A percentile compares a stretch with the other conserved stretches of the same genome.
Conservation (phyloP, 2,888 invertebrate genomes). For the Sipha maydis region DNA sequence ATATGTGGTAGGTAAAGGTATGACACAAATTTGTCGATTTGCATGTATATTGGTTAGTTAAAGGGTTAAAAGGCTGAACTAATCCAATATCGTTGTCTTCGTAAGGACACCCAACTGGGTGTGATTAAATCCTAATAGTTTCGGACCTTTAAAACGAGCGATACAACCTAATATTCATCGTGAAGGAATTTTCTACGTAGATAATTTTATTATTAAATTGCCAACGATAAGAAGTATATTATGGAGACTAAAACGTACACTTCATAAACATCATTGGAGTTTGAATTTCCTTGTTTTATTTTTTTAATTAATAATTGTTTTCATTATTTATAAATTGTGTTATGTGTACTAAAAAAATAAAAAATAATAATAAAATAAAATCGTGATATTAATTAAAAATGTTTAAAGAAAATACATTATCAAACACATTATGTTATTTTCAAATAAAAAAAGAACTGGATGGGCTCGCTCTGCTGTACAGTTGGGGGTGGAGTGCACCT, state of each 20-base stretch:
- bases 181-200: slow-evolving; percentile 15
- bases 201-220: slow-evolving; percentile 3
- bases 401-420: not conserved
- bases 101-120: not conserved
- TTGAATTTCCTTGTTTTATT: not conserved
- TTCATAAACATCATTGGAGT: not conserved
- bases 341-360: too few species aligned
- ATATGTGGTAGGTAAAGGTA: slow-evolving; percentile 11
- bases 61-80: slow-evolving; percentile 41
- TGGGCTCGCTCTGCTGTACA: too few species aligned
- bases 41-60: slow-evolving; percentile 50
- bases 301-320: not conserved
- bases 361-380: not conserved
- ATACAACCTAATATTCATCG: not conserved
- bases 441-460: not conserved
- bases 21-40: slow-evolving; percentile 39
- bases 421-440: not conserved
- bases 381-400: not conserved
- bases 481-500: too few species aligned
- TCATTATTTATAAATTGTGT: too few species aligned
- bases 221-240: not conserved
- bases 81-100: slow-evolving; percentile 52
- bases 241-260: not conserved
- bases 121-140: slow-evolving; percentile 47
- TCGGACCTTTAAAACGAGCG: slow-evolving; percentile 27